Evolutionary conservation across 2,888 invertebrate genomes (phyloP), one percentile per base, ranked within the genome.

Genomic region (Nomada fabriciana): DNA sequence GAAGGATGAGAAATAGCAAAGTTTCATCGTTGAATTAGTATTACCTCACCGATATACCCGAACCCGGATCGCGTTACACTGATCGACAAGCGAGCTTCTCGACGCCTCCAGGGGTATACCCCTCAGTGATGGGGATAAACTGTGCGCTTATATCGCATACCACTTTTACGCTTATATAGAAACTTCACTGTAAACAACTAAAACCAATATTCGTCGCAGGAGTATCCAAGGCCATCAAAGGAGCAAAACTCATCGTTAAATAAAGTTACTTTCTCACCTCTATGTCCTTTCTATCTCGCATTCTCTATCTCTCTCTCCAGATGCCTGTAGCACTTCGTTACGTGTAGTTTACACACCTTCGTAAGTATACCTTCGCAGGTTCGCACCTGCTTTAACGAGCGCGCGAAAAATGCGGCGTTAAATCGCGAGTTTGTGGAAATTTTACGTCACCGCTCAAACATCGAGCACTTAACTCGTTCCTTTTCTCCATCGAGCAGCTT

Each of bases 381-480:
- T 63, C 55, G 36, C 70, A 43, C 59, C 64, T 76, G 57, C 50
- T n/a, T 63, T 50, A 53, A 47, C 50, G 23, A 15, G 43, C 25
- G 18, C 52, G 42, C 25, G 11, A 20, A 59, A 53, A 42, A 1
- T 52, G 23, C 15, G 59, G 18, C 15, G 57, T 15, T 10, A n/a
- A 60, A 55, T 52, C 25, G 29, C 10, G 3, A n/a, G 52, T 36
- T 23, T 13, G 20, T 3, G n/a, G 13, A 70, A 20, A 63, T 70
- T 71, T 76, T 42, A 50, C 76, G 53, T 70, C 71, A 76, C 18
- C 47, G 63, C n/a, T 20, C 57, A 25, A 71, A 55, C 70, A 64
- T 11, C 47, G 36, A 36, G 4, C 53, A 29, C 7, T 13, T 23
- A 2, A 18, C n/a, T 1, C 59, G 47, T 25, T 42, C 36, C 47